Percentiles rank a stretch among this genome's conserved stretches.
phyloP scores from a whole-genome alignment of 2,888 invertebrate genomes.

The Microctonus brassicae region DNA sequence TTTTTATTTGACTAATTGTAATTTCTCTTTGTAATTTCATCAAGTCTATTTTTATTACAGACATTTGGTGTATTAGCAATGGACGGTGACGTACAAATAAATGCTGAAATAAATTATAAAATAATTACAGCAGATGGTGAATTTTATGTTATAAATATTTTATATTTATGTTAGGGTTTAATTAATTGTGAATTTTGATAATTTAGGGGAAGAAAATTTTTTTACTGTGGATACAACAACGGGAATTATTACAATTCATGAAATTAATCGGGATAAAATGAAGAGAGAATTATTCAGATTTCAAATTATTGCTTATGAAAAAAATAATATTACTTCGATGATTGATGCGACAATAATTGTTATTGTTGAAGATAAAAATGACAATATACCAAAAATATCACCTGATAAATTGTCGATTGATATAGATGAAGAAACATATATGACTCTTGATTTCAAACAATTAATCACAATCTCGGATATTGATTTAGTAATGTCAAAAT shows the following conservation, averaged over 20 bases:
- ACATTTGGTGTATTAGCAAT: constrained; percentile 72
- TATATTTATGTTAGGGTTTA: no score
- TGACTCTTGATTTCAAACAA: constrained; percentile 70
- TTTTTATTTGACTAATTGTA: no score
- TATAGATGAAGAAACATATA: constrained; percentile 73
- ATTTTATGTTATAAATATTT: no score
- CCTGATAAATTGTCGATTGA: constrained; percentile 60
- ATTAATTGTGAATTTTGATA: no score
- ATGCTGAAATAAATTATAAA: constrained; percentile 72
- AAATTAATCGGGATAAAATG: constrained; percentile 65
- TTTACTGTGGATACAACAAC: constrained; percentile 52
- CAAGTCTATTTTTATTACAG: constrained; percentile 40
- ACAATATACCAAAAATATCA: constrained; percentile 75
- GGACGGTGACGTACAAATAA: constrained; percentile 76
- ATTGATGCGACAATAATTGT: constrained; percentile 56
- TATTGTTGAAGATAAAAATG: constrained; percentile 75
- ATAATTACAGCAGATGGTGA: constrained; percentile 51
- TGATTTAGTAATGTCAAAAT: constrained; percentile 62
- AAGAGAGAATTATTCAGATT: constrained; percentile 56
- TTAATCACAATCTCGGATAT: constrained; percentile 70
- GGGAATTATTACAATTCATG: constrained; percentile 58
- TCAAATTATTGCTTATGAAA: constrained; percentile 63
- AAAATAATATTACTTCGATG: constrained; percentile 47
- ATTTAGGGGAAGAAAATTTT: constrained; percentile 65
- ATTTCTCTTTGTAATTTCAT: no score